These are phyloP conservation scores for Clistopyga incitator DNA, from an alignment of 2,888 invertebrate genomes.

Conservation along the genomic window DNA sequence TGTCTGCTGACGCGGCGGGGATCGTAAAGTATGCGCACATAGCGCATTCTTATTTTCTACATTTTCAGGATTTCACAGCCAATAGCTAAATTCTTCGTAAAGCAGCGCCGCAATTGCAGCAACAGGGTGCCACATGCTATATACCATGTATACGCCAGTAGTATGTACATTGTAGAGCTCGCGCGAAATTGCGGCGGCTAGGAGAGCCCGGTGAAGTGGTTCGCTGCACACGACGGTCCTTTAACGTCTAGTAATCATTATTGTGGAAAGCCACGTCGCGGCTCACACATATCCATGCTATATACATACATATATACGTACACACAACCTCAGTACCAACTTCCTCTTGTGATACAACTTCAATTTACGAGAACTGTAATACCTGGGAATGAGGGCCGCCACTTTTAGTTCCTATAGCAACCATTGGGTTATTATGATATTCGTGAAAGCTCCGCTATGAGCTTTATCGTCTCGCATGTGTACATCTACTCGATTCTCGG, in stretches of 20 bases:
- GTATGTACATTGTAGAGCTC: not conserved
- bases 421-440: not conserved
- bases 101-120: constrained; percentile 24
- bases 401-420: constrained; percentile 32
- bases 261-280: constrained; percentile 6
- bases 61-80: not conserved
- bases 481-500: constrained; percentile 3
- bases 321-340: not conserved
- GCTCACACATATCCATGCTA: not conserved
- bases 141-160: not conserved
- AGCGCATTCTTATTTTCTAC: not conserved
- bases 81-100: constrained; percentile 6
- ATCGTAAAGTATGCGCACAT: not conserved
- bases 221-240: constrained; percentile 7
- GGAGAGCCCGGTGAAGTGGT: not conserved
- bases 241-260: constrained; percentile 24
- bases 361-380: not conserved
- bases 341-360: constrained; percentile 1
- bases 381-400: not conserved
- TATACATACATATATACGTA: too few relatives aligned
- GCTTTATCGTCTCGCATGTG: constrained; percentile 5
- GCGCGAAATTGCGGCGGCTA: constrained; percentile 2
- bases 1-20: not conserved
- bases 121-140: constrained; percentile 30
- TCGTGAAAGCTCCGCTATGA: not conserved